Base-by-base conservation (phyloP, 2,888 invertebrate genomes). In the Agonopterix alstromeriana region DNA sequence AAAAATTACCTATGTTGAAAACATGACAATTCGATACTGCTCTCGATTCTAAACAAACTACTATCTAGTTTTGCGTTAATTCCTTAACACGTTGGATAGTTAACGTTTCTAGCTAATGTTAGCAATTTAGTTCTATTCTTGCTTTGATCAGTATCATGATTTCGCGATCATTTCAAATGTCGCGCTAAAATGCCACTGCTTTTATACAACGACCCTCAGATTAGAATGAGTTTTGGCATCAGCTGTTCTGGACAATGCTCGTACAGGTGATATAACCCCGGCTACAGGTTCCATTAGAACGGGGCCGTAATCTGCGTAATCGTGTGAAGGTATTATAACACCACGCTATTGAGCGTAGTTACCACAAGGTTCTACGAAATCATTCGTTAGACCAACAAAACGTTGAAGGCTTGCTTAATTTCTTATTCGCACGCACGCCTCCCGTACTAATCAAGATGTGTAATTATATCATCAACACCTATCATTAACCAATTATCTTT, bases 371-470 rank as follows among this genome's bases (percentile, higher is more conserved):
- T 82, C 73, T 73, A 73, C 76, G 76, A 77, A 78, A 66, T 75
- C 73, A 82, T 79, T 75, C 69, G 74, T 77, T 75, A 70, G 67
- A 71, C 70, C 65, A 80, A 85, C 82, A 82, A 84, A 84, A 83
- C 77, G 76, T 77, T 78, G 76, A 77, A 80, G 75, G 75, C 74
- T 83, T 80, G 75, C 77, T 79, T 79, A 78, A 84, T 82, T 80
- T 84, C 80, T 76, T 77, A 84, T 77, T 79, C 82, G 73, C 84
- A 84, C 83, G 84, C 81, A 82, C 73, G 71, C 67, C 62, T 70
- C 63, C 53, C 27, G 27, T 64, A 61, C 61, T 73, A 77, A 77
- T 81, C 79, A 73, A 68, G 68, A 69, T 43, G 10, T 48, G 35
- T 70, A 77, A 77, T 80, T 81, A 77, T 67, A 74, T 67, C 67